phyloP scores from a whole-genome alignment of 1,140 invertebrate genomes.

The Scylla paramamosain region DNA sequence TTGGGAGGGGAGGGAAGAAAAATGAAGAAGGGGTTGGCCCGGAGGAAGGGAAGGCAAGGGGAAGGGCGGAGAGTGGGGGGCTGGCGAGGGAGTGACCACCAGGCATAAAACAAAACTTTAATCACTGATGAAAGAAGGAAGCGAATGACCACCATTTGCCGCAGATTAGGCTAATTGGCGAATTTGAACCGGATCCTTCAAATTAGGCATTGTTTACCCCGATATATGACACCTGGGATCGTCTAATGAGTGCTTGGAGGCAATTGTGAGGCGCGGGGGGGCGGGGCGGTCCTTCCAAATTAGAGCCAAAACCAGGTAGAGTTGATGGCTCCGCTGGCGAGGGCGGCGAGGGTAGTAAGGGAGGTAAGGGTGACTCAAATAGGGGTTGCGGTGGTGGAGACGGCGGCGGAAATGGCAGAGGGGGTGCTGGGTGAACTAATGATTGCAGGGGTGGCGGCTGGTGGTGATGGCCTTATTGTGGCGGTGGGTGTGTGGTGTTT shows the following conservation, averaged over 20 bases:
- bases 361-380: too few species aligned
- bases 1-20: neutral
- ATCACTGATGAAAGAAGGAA: conserved; percentile 14
- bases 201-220: conserved; percentile 6
- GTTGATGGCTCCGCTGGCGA: neutral
- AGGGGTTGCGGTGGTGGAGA: neutral
- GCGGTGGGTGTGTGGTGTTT: neutral
- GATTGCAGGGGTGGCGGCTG: too few species aligned
- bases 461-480: neutral
- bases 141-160: conserved; percentile 18
- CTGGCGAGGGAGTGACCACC: neutral
- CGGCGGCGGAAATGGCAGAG: neutral
- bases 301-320: neutral
- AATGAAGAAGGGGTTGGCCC: neutral
- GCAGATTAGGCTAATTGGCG: neutral
- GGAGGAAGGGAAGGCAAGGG: neutral
- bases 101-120: neutral
- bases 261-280: neutral
- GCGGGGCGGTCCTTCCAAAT: neutral
- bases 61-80: neutral
- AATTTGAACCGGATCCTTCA: conserved; percentile 22
- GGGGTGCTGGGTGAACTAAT: neutral
- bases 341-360: neutral
- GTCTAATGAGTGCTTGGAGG: neutral
- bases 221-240: neutral